A percentile compares a stretch with the other conserved stretches of the same genome.
Conservation (phyloP, 2,797 vertebrate genomes). For the Peromyscus attwateri region DNA sequence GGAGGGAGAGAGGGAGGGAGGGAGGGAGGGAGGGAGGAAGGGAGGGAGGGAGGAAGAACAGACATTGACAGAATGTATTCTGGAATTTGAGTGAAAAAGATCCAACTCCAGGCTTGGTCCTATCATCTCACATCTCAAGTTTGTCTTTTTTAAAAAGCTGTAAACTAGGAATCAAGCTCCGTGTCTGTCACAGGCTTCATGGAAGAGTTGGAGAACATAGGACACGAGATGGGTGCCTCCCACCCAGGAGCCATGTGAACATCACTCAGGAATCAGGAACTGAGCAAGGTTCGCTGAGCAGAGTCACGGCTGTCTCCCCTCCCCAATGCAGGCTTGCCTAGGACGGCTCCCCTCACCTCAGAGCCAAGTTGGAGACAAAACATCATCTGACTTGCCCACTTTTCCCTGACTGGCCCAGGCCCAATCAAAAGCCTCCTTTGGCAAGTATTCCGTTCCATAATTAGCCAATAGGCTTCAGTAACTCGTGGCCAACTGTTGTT, state of each 20-base stretch:
- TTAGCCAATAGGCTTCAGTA: not conserved
- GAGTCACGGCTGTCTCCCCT: not conserved
- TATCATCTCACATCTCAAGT: not conserved
- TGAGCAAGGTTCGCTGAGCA: not conserved
- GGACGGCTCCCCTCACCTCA: not conserved
- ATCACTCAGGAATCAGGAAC: not conserved
- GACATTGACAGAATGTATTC: not conserved
- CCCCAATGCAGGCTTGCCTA: not conserved
- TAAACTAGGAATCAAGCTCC: not conserved
- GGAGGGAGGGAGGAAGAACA: not conserved
- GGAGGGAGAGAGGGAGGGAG: not conserved
- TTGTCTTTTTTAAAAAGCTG: not conserved
- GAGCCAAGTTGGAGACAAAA: not conserved
- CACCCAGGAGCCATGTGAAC: not conserved
- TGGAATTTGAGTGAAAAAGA: not conserved
- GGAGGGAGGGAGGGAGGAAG: not conserved
- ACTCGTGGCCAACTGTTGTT: slow-evolving; percentile 47
- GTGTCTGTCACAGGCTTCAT: not conserved
- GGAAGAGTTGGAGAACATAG: not conserved
- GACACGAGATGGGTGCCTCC: not conserved
- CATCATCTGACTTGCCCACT: not conserved
- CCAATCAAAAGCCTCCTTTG: not conserved
- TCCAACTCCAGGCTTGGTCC: not conserved
- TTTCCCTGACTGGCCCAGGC: not conserved
- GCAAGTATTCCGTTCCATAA: not conserved